Percentiles rank a stretch among this genome's conserved stretches.
Evolutionary conservation across 1,140 invertebrate genomes (phyloP).

Genomic region (Aporrectodea caliginosa): DNA sequence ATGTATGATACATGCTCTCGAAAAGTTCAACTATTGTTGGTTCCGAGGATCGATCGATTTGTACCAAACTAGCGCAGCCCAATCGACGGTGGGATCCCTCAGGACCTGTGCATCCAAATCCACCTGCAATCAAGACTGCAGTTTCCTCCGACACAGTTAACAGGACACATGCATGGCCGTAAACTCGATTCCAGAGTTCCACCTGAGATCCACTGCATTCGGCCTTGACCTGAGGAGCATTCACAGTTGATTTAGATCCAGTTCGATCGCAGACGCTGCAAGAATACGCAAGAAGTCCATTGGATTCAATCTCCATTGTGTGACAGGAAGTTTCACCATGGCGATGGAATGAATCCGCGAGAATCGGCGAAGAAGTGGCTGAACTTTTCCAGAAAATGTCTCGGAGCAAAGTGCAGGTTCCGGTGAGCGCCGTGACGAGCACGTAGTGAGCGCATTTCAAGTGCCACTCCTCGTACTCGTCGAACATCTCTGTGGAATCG

Average conservation of each 20-base stretch:
- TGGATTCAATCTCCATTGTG: neutral
- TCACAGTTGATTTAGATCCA: too few relatives aligned
- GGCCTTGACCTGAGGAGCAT: too few relatives aligned
- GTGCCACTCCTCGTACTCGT: slow-evolving; percentile 61
- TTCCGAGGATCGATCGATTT: neutral
- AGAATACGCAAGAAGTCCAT: neutral
- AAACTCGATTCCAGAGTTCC: neutral
- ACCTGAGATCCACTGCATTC: too few relatives aligned
- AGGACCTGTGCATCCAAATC: neutral
- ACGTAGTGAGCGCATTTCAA: slow-evolving; percentile 61
- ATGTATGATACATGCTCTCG: slow-evolving; percentile 36
- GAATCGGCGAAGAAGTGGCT: too few relatives aligned
- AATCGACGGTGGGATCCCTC: neutral
- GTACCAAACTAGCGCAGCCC: neutral
- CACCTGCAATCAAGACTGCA: neutral
- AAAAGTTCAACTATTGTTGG: slow-evolving; percentile 16
- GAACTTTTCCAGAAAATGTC: neutral
- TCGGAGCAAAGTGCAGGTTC: slow-evolving; percentile 11
- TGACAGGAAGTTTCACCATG: too few relatives aligned
- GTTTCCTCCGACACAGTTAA: neutral
- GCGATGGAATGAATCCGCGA: too few relatives aligned
- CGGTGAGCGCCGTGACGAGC: slow-evolving; percentile 50
- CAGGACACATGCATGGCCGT: neutral
- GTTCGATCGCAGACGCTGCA: neutral
- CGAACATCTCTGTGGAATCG: slow-evolving; percentile 58